A percentile compares a stretch with the other conserved stretches of the same genome.
Evolutionary conservation across 2,888 invertebrate genomes (phyloP).

Genomic region (Mesodorylaimus sp.): DNA sequence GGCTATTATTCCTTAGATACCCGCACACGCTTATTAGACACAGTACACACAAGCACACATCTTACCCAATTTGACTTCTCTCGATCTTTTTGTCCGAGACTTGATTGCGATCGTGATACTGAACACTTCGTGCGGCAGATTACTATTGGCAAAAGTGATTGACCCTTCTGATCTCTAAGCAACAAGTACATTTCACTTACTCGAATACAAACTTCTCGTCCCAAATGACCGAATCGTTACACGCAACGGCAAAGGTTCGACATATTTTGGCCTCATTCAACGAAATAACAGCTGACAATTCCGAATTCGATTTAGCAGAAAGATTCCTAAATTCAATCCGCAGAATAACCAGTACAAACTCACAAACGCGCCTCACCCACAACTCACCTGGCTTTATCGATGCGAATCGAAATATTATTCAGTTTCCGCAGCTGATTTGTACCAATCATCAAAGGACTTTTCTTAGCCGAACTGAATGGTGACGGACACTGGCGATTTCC

Average conservation of each 20-base stretch:
- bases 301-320: neutral
- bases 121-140: neutral
- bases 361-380: too few species aligned
- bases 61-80: neutral
- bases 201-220: neutral
- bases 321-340: too few species aligned
- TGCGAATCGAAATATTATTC: neutral
- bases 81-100: neutral
- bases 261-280: neutral
- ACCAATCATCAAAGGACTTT: neutral
- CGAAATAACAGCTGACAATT: neutral
- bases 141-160: neutral
- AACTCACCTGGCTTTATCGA: neutral
- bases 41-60: too few species aligned
- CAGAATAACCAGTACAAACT: too few species aligned
- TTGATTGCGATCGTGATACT: neutral
- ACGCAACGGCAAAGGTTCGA: neutral
- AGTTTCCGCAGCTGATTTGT: neutral
- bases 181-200: neutral
- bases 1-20: too few species aligned
- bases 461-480: neutral
- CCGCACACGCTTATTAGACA: too few species aligned
- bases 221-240: too few species aligned
- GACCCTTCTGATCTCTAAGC: too few species aligned
- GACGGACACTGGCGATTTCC: neutral